Evolutionary conservation across 1,140 invertebrate genomes (phyloP).

Genomic region (Drosophila mauritiana): DNA sequence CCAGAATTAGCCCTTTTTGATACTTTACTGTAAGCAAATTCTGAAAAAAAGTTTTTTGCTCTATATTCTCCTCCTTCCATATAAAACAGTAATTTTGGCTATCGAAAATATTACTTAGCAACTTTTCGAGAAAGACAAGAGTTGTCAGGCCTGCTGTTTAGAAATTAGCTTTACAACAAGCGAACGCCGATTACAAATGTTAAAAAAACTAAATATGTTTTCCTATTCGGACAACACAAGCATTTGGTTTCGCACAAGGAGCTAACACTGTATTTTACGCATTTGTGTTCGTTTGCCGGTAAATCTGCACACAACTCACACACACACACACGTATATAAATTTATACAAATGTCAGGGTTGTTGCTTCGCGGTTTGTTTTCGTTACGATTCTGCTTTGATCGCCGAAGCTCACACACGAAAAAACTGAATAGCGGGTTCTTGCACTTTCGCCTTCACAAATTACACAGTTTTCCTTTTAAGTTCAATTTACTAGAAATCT

Average conservation of each 20-base stretch:
- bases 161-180: too few relatives aligned
- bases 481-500: background rate
- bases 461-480: too few relatives aligned
- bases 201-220: too few relatives aligned
- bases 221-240: background rate
- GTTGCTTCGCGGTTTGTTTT: slow-evolving; percentile 22
- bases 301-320: background rate
- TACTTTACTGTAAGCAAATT: too few relatives aligned
- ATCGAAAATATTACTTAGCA: too few relatives aligned
- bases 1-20: too few relatives aligned
- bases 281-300: slow-evolving; percentile 7
- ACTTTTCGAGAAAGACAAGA: too few relatives aligned
- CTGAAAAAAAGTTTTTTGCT: too few relatives aligned
- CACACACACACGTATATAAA: background rate
- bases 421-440: background rate
- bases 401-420: background rate
- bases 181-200: too few relatives aligned
- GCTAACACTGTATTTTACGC: background rate
- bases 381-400: slow-evolving; percentile 26
- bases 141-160: too few relatives aligned
- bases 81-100: too few relatives aligned
- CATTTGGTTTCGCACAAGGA: background rate
- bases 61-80: too few relatives aligned
- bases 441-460: background rate
- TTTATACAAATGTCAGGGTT: background rate